phyloP scores from a whole-genome alignment of 2,888 invertebrate species.

The Plebejus anna region DNA sequence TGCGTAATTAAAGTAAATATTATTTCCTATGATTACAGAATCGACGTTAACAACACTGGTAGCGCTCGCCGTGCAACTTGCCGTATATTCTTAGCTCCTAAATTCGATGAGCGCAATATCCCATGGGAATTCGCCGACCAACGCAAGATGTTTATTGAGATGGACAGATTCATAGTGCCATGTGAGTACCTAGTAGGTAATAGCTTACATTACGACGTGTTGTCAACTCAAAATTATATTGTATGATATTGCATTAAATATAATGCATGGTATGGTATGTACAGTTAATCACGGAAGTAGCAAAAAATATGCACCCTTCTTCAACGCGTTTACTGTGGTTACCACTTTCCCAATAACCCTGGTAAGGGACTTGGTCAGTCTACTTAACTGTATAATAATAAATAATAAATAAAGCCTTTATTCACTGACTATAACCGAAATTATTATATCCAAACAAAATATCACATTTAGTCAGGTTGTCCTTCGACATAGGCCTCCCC shows the following conservation, averaged over 20 bases:
- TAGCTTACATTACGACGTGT: too few species aligned
- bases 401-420: too few species aligned
- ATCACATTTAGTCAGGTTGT: too few species aligned
- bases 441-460: too few species aligned
- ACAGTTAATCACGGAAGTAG: too few species aligned
- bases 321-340: neutral
- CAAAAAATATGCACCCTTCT: too few species aligned
- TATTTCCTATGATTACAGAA: constrained; percentile 45
- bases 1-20: too few species aligned
- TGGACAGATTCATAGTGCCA: constrained; percentile 84
- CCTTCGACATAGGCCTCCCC: too few species aligned
- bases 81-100: constrained; percentile 86
- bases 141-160: constrained; percentile 84
- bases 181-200: constrained; percentile 67
- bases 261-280: too few species aligned
- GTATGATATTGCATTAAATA: too few species aligned
- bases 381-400: neutral
- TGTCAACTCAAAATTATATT: too few species aligned
- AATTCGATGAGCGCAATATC: constrained; percentile 83
- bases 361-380: neutral
- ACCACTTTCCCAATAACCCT: neutral
- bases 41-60: constrained; percentile 75
- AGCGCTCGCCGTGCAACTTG: constrained; percentile 78
- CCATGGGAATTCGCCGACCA: constrained; percentile 82
- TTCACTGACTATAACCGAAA: too few species aligned